Evolutionary conservation across 1,140 invertebrate genomes (phyloP).

Genomic region (Aricia agestis): DNA sequence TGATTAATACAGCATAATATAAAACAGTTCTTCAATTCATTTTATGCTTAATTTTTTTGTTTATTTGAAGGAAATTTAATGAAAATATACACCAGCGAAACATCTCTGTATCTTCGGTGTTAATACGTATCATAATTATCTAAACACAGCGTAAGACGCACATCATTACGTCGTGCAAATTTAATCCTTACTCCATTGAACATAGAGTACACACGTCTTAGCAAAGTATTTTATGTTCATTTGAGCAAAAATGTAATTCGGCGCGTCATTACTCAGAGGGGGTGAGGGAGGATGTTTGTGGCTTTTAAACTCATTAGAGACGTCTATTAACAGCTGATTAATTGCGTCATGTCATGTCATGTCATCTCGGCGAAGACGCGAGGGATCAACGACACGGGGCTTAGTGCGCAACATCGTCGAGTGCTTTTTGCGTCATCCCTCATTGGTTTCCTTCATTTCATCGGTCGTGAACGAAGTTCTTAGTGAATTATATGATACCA

Average conservation of each 20-base stretch:
- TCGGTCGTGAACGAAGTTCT: too few species aligned
- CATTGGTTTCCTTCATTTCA: background rate
- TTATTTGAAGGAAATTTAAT: too few species aligned
- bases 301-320: background rate
- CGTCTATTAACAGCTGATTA: constrained; percentile 3
- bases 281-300: background rate
- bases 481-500: background rate
- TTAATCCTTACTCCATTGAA: background rate
- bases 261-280: background rate
- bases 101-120: too few species aligned
- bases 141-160: too few species aligned
- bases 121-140: too few species aligned
- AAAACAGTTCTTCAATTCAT: too few species aligned
- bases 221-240: background rate
- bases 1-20: too few species aligned
- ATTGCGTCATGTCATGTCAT: constrained; percentile 1
- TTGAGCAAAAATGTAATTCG: background rate
- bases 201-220: background rate
- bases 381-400: background rate
- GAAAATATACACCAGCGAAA: too few species aligned
- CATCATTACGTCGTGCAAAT: too few species aligned
- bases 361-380: background rate
- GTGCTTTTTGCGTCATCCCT: background rate
- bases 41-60: too few species aligned
- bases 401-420: background rate